phyloP scores from a whole-genome alignment of 2,797 vertebrate genomes.

The Cyprinella venusta region DNA sequence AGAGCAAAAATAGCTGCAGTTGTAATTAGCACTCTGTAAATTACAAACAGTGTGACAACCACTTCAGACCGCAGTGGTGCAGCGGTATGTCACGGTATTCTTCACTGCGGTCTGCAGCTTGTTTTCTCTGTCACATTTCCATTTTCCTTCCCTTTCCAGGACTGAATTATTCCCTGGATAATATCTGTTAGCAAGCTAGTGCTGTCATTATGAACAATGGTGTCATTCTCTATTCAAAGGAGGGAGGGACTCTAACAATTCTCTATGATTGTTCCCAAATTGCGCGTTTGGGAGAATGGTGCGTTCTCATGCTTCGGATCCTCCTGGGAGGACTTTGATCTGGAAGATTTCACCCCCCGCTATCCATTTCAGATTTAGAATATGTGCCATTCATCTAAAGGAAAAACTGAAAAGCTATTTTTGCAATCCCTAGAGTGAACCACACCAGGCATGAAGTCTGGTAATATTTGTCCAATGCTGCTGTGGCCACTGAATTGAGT shows the following conservation, averaged over 20 bases:
- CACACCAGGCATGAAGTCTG: slow-evolving; percentile 31
- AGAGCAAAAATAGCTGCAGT: slow-evolving; percentile 29
- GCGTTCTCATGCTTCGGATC: slow-evolving; percentile 66
- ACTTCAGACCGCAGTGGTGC: slow-evolving; percentile 25
- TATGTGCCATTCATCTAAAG: slow-evolving; percentile 43
- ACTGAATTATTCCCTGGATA: slow-evolving; percentile 41
- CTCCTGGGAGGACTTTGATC: slow-evolving; percentile 65
- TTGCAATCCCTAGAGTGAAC: slow-evolving; percentile 33
- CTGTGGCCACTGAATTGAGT: slow-evolving; percentile 37
- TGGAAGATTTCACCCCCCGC: slow-evolving; percentile 58
- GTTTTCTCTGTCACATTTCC: slow-evolving; percentile 12
- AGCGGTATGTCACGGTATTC: neutral
- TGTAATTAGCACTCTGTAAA: slow-evolving; percentile 46
- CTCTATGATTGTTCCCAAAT: slow-evolving; percentile 77
- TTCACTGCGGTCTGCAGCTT: slow-evolving; percentile 22
- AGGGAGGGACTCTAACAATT: slow-evolving; percentile 67
- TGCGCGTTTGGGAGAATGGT: slow-evolving; percentile 69
- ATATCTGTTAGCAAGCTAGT: slow-evolving; percentile 59
- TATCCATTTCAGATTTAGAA: slow-evolving; percentile 44
- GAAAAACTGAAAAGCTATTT: slow-evolving; percentile 43
- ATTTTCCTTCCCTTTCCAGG: slow-evolving; percentile 21
- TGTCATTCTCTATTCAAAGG: slow-evolving; percentile 46
- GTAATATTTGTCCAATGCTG: slow-evolving; percentile 35
- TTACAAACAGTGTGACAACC: slow-evolving; percentile 35
- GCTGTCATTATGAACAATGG: slow-evolving; percentile 71